Percentiles rank a stretch among this genome's conserved stretches.
These are phyloP conservation scores for Natrix natrix DNA, from an alignment of 2,797 vertebrate genomes.

Conservation along the genomic window DNA sequence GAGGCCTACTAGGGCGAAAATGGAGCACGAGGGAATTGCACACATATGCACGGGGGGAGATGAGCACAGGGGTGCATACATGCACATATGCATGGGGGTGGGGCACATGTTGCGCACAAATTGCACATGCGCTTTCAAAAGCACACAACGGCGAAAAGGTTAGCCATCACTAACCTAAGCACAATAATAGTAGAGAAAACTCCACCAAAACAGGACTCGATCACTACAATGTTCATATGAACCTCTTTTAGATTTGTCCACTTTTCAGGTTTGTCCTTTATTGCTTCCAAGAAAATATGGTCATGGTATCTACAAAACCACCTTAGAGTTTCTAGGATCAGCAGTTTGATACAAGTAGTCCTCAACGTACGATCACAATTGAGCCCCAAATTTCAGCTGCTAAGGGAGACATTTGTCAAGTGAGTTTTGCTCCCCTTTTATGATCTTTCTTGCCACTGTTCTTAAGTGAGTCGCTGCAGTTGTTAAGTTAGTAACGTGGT, in stretches of 20 bases:
- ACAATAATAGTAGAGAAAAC: not conserved
- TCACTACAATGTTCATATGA: not conserved
- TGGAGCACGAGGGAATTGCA: no score
- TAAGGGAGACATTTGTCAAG: not conserved
- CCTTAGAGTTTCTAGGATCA: not conserved
- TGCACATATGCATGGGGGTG: no score
- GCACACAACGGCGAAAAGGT: no score
- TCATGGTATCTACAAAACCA: not conserved
- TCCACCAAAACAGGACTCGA: not conserved
- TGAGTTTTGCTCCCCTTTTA: not conserved
- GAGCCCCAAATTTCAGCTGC: not conserved
- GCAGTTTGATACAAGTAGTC: not conserved
- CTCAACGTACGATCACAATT: not conserved
- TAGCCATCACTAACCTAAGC: not conserved
- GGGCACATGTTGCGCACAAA: no score
- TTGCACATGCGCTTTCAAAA: no score
- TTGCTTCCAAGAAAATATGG: not conserved
- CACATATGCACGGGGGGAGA: no score
- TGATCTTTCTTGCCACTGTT: not conserved
- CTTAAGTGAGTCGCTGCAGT: not conserved
- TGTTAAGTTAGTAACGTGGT: not conserved
- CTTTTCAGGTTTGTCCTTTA: not conserved
- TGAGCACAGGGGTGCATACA: no score
- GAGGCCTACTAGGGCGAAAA: no score
- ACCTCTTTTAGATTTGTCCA: not conserved